Evolutionary conservation across 2,888 invertebrate genomes (phyloP), one percentile per base, ranked within the genome.

Genomic region (Epicampocera succincta): DNA sequence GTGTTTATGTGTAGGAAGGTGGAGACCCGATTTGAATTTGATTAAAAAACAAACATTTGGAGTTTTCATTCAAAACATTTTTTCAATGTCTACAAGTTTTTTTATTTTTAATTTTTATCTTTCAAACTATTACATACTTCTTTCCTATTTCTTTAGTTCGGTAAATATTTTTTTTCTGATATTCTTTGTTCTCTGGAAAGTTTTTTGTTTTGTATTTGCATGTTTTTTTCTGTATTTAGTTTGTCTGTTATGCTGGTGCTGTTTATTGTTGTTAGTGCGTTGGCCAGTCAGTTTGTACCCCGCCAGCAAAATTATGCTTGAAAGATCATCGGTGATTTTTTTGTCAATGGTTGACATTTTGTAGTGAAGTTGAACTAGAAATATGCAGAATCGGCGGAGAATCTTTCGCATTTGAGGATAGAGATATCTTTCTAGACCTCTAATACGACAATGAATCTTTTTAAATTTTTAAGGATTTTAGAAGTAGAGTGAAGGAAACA

Each of bases 201-300:
- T 13, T 72, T 66, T 50, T 58, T 42, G 44, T 65, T 74, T 61
- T 46, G 25, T 25, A 66, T 60, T 44, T 13, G 44, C 42, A 15
- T 76, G 56, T 52, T 68, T 81, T 68, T 81, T 76, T 72, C 40
- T 66, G 71, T 77, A 77, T 68, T 72, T 58, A 52, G n/a, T 72
- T 52, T 68, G 72, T 69, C 58, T 77, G 76, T 73, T 77, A 60
- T 71, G 63, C 65, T 80, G 65, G 58, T 72, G 52, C n/a, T 33
- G 33, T 9, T 74, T 58, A 15, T 58, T 42, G 19, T 65, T 58
- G 46, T 66, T 60, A 19, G 13, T 56, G n/a, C 48, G 13, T 25
- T 76, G 40, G 38, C 54, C 54, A 21, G 15, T 71, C 48, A 9
- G 54, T 71, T 56, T 77, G 21, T 9, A 33, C 33, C 33, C 33